A percentile compares a stretch with the other conserved stretches of the same genome.
phyloP scores from a whole-genome alignment of 2,797 vertebrate genomes.

The Sternotherus odoratus region DNA sequence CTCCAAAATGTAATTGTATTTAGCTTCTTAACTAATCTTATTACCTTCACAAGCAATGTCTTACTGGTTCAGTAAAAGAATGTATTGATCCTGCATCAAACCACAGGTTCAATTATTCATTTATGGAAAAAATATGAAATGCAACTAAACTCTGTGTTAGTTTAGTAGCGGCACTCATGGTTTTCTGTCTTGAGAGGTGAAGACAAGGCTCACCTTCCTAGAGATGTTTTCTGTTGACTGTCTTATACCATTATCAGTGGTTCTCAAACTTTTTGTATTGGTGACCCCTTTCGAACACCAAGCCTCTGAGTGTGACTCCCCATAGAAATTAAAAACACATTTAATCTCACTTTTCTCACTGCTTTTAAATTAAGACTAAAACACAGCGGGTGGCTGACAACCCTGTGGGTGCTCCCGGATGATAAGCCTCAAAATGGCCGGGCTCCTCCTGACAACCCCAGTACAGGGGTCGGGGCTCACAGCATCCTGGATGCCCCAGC shows the following conservation, averaged over 20 bases:
- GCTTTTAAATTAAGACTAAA: too few species aligned
- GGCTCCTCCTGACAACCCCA: too few species aligned
- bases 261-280: too few species aligned
- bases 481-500: too few species aligned
- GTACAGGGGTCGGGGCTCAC: too few species aligned
- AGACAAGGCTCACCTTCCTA: neutral
- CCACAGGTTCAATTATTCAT: neutral
- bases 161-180: neutral
- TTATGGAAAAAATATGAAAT: neutral
- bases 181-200: neutral
- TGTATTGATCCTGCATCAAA: neutral
- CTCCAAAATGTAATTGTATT: slow-evolving; percentile 12
- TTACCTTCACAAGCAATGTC: slow-evolving; percentile 4
- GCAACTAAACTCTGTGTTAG: neutral
- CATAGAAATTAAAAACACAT: too few species aligned
- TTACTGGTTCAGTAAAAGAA: slow-evolving; percentile 7
- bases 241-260: neutral
- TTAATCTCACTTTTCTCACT: too few species aligned
- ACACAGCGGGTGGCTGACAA: too few species aligned
- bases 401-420: too few species aligned
- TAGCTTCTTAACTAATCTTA: slow-evolving; percentile 13
- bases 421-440: too few species aligned
- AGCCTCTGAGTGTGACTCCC: too few species aligned
- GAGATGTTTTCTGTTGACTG: neutral
- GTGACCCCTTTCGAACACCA: too few species aligned